Conservation (phyloP, 1,140 invertebrate genomes). For the Brachionus angularis region DNA sequence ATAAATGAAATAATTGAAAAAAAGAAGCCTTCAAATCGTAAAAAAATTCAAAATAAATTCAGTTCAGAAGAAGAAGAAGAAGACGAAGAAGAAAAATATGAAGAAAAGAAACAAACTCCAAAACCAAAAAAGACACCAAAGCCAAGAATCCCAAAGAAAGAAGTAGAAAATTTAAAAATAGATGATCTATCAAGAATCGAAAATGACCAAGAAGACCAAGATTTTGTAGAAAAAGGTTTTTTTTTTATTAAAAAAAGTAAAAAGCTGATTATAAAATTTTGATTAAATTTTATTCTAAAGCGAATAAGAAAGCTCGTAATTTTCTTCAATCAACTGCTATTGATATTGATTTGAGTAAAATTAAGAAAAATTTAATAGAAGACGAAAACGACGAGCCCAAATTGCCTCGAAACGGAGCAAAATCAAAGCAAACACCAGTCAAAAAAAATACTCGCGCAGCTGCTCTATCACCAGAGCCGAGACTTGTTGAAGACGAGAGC, state of each 20-base stretch:
- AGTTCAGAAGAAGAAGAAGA: not conserved
- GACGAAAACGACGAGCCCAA: not conserved
- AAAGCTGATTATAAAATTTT: too few relatives aligned
- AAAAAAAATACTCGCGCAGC: too few relatives aligned
- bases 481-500: too few relatives aligned
- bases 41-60: not conserved
- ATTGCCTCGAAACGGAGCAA: too few relatives aligned
- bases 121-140: not conserved
- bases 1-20: not conserved
- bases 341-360: not conserved
- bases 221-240: too few relatives aligned
- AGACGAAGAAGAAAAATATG: not conserved
- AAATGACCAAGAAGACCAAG: too few relatives aligned
- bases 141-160: not conserved
- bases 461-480: too few relatives aligned
- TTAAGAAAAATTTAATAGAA: not conserved
- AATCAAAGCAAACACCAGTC: too few relatives aligned
- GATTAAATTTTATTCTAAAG: not conserved
- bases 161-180: not conserved
- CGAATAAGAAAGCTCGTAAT: slow-evolving; percentile 5
- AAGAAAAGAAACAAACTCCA: not conserved
- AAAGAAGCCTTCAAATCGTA: too few relatives aligned
- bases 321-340: slow-evolving; percentile 20
- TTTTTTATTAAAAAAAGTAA: too few relatives aligned
- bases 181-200: too few relatives aligned